These are phyloP conservation scores for Globia sparganii DNA, from an alignment of 2,888 invertebrate genomes.

Conservation along the genomic window DNA sequence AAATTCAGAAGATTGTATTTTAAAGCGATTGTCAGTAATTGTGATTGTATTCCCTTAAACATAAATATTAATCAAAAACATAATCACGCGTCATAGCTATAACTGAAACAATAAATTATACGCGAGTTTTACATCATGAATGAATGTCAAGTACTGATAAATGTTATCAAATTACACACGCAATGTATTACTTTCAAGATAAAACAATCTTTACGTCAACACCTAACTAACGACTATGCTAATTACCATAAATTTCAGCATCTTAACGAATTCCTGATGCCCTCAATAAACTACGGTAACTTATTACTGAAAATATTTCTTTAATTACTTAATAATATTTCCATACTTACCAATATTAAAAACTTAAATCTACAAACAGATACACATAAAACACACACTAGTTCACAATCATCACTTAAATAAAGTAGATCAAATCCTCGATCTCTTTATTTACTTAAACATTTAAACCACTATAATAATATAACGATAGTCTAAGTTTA, in stretches of 20 bases:
- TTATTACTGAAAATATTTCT: constrained; percentile 23
- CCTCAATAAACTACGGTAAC: constrained; percentile 1
- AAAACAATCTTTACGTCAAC: constrained; percentile 36
- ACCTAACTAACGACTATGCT: constrained; percentile 21
- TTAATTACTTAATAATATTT: constrained; percentile 18
- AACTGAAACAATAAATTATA: background rate
- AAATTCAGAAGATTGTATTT: background rate
- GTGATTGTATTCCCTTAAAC: background rate
- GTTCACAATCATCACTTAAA: constrained; percentile 65
- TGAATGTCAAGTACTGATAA: constrained; percentile 42
- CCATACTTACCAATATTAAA: constrained; percentile 66
- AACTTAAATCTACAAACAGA: constrained; percentile 45
- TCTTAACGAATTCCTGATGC: constrained; percentile 19
- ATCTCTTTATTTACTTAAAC: constrained; percentile 68
- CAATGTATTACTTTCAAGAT: constrained; percentile 49
- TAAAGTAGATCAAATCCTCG: constrained; percentile 50
- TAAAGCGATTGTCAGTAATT: background rate
- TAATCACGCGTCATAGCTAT: background rate
- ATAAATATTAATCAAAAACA: background rate
- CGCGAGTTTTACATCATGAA: constrained; percentile 4
- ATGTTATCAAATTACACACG: constrained; percentile 41
- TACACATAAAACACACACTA: constrained; percentile 52
- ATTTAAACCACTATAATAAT: constrained; percentile 63
- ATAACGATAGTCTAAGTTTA: constrained; percentile 50
- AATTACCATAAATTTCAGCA: constrained; percentile 39